phyloP scores from a whole-genome alignment of 2,888 invertebrate species.

The Drosophila colorata region DNA sequence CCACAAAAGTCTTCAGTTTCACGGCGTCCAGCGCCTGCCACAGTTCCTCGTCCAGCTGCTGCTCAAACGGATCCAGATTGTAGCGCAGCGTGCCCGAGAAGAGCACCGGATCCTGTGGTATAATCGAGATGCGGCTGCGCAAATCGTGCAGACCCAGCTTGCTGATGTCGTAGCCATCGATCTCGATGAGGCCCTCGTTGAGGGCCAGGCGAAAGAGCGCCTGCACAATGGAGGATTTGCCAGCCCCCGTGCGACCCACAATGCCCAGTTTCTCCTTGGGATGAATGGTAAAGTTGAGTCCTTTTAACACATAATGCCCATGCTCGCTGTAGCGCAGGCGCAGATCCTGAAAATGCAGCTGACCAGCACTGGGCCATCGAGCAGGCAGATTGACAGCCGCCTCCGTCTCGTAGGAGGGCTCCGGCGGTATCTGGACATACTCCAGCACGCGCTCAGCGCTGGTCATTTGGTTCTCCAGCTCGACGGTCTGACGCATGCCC shows the following conservation, averaged over 20 bases:
- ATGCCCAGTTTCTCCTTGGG: conserved; percentile 89
- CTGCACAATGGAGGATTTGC: conserved; percentile 93
- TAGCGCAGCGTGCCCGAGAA: conserved; percentile 93
- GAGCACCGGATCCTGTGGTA: conserved; percentile 96
- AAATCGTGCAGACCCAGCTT: conserved; percentile 91
- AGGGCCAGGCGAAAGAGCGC: conserved; percentile 93
- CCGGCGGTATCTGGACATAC: conserved; percentile 90
- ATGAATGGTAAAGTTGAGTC: conserved; percentile 88
- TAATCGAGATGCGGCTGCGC: conserved; percentile 93
- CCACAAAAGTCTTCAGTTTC: conserved; percentile 90
- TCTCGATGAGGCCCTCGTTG: conserved; percentile 90
- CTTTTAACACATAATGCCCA: conserved; percentile 90
- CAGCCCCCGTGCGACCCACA: conserved; percentile 95
- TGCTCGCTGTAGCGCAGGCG: conserved; percentile 89
- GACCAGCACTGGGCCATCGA: conserved; percentile 90
- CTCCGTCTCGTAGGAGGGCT: conserved; percentile 86
- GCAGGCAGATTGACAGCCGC: conserved; percentile 81
- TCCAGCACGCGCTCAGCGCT: conserved; percentile 94
- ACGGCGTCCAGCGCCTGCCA: conserved; percentile 93
- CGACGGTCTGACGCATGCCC: conserved; percentile 95
- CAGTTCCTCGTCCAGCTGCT: conserved; percentile 89
- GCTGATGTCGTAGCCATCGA: conserved; percentile 91
- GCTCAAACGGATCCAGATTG: conserved; percentile 94
- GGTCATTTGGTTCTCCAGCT: conserved; percentile 92
- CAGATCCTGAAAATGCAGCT: conserved; percentile 88